Evolutionary conservation across 2,797 vertebrate species (phyloP), one percentile per base, ranked within the genome.

Genomic region (Trachops cirrhosus): DNA sequence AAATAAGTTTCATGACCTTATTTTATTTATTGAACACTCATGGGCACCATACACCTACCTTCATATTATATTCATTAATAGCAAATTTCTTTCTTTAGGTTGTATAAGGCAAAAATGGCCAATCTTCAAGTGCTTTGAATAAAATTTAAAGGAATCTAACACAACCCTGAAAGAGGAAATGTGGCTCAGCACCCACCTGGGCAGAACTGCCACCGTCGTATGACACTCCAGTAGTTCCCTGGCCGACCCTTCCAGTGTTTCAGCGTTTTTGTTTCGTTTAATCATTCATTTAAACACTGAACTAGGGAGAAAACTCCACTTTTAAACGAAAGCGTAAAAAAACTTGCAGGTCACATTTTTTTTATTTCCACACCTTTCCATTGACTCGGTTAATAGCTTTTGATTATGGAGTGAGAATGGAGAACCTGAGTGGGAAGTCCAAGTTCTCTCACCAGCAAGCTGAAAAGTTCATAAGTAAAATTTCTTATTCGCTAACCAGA

Each of bases 241-340:
- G 54, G 39, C 57, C 6, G 68, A 22, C 19, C 19, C 12, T 78
- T 68, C 64, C 73, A 71, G 52, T 54, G 79, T 29, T 46, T 85
- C 37, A 75, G n/a, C 6, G 34, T 19, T n/a, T 91, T 84, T 68
- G 39, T 68, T 78, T 86, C 48, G 29, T 32, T 75, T 67, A 84
- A 77, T 80, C 74, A 73, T 86, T 91, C 24, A 94, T n/a, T 59
- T 83, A 52, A 80, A 59, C 74, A 91, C 75, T 91, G 32, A 82
- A 84, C 74, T 71, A 50, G 11, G n/a, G 7, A 29, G 29, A 14
- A 77, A 94, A 90, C 46, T 18, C 85, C 32, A 15, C 1, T 64
- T 83, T 62, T 59, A 67, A 50, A 80, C 24, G 54, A 48, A 80
- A 62, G 12, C 32, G 64, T 71, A 24, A 83, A 41, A 62, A 70